These are phyloP conservation scores for Parauchenoglanis punctatus DNA, from an alignment of 2,797 vertebrate genomes.

Conservation along the genomic window DNA sequence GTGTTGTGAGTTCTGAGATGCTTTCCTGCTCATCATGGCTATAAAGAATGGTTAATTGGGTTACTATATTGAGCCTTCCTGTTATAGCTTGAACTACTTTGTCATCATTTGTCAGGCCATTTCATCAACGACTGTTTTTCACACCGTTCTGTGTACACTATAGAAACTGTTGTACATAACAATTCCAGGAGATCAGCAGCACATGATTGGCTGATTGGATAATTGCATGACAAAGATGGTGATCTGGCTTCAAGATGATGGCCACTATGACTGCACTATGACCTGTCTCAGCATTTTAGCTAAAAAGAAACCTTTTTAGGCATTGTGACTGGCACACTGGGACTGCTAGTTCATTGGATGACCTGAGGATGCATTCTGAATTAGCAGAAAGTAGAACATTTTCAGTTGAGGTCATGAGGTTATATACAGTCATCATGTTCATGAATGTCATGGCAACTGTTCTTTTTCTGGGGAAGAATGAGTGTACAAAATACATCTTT, in stretches of 20 bases:
- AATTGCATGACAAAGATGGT: background rate
- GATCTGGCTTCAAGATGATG: background rate
- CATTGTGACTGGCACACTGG: background rate
- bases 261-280: background rate
- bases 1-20: background rate
- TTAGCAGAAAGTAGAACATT: background rate
- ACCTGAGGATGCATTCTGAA: background rate
- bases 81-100: background rate
- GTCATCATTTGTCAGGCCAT: too few relatives aligned
- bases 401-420: too few relatives aligned
- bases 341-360: background rate
- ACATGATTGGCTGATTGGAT: background rate
- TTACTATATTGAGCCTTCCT: background rate
- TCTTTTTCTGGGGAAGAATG: too few relatives aligned
- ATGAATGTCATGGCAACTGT: too few relatives aligned
- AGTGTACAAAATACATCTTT: too few relatives aligned
- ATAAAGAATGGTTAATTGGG: background rate
- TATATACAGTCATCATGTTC: too few relatives aligned
- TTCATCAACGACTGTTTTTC: background rate
- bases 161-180: background rate
- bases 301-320: background rate
- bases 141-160: background rate
- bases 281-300: background rate
- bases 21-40: background rate
- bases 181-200: background rate